These are phyloP conservation scores for Ceratotherium simum DNA, from an alignment of 2,113 vertebrate species.

Conservation along the genomic window DNA sequence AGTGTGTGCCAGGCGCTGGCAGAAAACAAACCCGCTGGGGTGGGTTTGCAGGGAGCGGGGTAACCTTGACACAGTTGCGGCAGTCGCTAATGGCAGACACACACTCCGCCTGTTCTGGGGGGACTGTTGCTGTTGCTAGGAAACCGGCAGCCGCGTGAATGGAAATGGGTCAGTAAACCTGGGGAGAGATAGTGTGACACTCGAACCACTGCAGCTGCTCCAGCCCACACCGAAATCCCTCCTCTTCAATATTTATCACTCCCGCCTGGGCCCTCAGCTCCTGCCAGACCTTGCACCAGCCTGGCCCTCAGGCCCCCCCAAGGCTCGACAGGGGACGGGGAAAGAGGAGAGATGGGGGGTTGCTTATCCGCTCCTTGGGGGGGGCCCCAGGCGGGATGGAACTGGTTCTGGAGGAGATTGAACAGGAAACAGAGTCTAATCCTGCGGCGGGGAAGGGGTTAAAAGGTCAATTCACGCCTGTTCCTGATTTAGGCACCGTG, in stretches of 20 bases:
- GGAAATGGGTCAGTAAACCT: constrained; percentile 99
- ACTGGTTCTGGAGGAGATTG: constrained; percentile 87
- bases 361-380: constrained; percentile 46
- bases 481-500: constrained; percentile 87
- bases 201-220: constrained; percentile 93
- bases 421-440: constrained; percentile 91
- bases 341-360: constrained; percentile 37
- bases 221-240: constrained; percentile 91
- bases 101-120: constrained; percentile 95
- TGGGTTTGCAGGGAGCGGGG: constrained; percentile 87
- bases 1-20: constrained; percentile 82
- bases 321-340: not conserved
- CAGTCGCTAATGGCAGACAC: constrained; percentile 94
- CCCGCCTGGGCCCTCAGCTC: constrained; percentile 88
- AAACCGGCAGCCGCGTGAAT: constrained; percentile 97
- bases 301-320: constrained; percentile 70
- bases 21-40: constrained; percentile 84
- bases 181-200: constrained; percentile 97
- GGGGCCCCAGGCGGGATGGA: constrained; percentile 79
- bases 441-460: constrained; percentile 88
- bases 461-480: constrained; percentile 90
- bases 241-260: constrained; percentile 93
- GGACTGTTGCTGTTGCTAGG: constrained; percentile 99
- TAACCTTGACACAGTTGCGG: constrained; percentile 92
- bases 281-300: constrained; percentile 84